A percentile compares a stretch with the other conserved stretches of the same genome.
Evolutionary conservation across 2,797 vertebrate species (phyloP).

Genomic region (Pterois miles): DNA sequence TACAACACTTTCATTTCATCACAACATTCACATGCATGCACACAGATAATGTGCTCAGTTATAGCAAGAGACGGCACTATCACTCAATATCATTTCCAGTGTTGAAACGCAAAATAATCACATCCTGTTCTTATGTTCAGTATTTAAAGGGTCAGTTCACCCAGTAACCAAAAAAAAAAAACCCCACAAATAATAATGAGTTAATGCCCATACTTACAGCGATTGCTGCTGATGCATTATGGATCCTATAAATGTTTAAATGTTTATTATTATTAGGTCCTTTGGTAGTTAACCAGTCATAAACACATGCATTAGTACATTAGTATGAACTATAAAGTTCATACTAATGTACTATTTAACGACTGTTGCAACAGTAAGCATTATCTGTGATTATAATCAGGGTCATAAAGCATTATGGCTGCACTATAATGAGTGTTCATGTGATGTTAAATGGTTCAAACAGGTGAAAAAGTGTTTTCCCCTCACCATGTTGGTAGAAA

Average conservation of each 20-base stretch:
- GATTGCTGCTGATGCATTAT: slow-evolving; percentile 19
- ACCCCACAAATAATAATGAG: background rate
- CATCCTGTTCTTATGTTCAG: too few relatives aligned
- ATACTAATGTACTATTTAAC: slow-evolving; percentile 4
- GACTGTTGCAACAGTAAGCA: background rate
- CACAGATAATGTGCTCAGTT: background rate
- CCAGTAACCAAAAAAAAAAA: background rate
- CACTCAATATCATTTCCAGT: background rate
- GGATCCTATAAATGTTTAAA: slow-evolving; percentile 41
- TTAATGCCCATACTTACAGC: background rate
- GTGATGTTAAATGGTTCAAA: slow-evolving; percentile 4
- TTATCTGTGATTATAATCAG: slow-evolving; percentile 12
- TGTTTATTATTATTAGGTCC: slow-evolving; percentile 2
- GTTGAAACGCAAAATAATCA: background rate
- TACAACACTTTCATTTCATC: background rate
- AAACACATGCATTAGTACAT: background rate
- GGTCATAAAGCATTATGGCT: slow-evolving; percentile 28
- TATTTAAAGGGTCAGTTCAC: background rate
- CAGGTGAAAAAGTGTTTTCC: background rate
- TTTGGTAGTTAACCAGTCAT: slow-evolving; percentile 10
- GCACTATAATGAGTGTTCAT: background rate
- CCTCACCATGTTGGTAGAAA: background rate
- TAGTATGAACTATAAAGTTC: too few relatives aligned
- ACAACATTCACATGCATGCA: background rate
- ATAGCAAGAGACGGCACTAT: background rate